Conservation (phyloP, 1,140 invertebrate species). For the Bombus ignitus region DNA sequence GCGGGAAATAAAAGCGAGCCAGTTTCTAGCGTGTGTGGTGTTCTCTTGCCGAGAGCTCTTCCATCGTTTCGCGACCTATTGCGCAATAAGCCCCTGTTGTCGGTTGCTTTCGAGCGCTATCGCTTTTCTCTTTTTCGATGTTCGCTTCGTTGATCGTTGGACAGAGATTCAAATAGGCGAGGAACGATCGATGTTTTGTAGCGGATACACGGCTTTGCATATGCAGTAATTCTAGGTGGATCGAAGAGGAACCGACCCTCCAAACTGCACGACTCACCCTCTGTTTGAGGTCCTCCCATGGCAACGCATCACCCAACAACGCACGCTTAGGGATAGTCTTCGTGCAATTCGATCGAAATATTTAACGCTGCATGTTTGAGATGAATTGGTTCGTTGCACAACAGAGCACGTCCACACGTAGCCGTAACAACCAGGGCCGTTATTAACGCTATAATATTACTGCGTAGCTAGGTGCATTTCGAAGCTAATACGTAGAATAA, state of each 20-base stretch:
- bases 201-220: background rate
- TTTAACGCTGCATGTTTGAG: background rate
- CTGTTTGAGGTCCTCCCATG: constrained; percentile 54
- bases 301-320: constrained; percentile 52
- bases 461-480: no score
- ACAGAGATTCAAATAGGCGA: background rate
- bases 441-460: no score
- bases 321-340: background rate
- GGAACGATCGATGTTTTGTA: constrained; percentile 34
- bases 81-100: background rate
- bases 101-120: background rate
- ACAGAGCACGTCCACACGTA: background rate
- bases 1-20: constrained; percentile 33
- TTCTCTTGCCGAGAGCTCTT: no score
- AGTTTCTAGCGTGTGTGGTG: background rate
- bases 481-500: no score
- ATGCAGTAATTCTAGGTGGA: background rate
- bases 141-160: background rate
- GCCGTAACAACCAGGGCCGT: no score
- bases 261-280: constrained; percentile 26
- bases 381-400: background rate
- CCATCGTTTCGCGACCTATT: background rate
- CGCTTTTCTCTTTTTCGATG: background rate
- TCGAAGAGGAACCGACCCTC: constrained; percentile 20
- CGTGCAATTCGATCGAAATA: background rate